phyloP scores from a whole-genome alignment of 2,797 vertebrate species.

The Melanotaenia boesemani region DNA sequence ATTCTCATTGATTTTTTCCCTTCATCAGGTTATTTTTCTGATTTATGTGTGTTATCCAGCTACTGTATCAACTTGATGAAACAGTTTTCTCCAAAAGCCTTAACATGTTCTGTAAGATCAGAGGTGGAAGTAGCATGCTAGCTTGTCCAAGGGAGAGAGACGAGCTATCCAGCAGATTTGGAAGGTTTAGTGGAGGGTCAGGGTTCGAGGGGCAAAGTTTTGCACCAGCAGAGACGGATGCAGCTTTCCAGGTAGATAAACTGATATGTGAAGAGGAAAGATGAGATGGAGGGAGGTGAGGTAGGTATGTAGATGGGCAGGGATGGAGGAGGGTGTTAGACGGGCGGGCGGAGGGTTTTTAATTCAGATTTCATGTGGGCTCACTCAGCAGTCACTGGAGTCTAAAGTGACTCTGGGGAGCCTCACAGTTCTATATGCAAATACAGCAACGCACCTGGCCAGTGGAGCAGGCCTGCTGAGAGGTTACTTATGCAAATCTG shows the following conservation, averaged over 20 bases:
- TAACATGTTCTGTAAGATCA: no score
- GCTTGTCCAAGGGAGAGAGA: no score
- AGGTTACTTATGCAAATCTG: conserved; percentile 99
- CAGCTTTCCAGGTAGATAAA: conserved; percentile 53
- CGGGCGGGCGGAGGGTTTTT: conserved; percentile 86
- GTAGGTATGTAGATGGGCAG: conserved; percentile 67
- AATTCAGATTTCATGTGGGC: conserved; percentile 99
- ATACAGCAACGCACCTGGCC: conserved; percentile 97
- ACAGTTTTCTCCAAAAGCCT: no score
- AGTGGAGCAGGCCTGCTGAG: conserved; percentile 96
- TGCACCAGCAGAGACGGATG: conserved; percentile 14
- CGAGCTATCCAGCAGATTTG: no score
- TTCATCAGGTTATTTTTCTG: no score
- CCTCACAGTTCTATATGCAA: conserved; percentile 99
- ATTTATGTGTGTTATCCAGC: no score
- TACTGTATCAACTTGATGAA: no score
- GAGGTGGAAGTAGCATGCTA: no score
- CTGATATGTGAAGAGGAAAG: conserved; percentile 48
- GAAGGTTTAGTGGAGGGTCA: neutral
- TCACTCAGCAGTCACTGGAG: conserved; percentile 98
- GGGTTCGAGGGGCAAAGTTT: neutral
- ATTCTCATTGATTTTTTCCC: no score
- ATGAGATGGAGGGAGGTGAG: conserved; percentile 51
- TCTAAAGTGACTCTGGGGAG: conserved; percentile 99
- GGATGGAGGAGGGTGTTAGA: conserved; percentile 66